Conservation (phyloP, 2,113 vertebrate species). For the Rallus limicola region DNA sequence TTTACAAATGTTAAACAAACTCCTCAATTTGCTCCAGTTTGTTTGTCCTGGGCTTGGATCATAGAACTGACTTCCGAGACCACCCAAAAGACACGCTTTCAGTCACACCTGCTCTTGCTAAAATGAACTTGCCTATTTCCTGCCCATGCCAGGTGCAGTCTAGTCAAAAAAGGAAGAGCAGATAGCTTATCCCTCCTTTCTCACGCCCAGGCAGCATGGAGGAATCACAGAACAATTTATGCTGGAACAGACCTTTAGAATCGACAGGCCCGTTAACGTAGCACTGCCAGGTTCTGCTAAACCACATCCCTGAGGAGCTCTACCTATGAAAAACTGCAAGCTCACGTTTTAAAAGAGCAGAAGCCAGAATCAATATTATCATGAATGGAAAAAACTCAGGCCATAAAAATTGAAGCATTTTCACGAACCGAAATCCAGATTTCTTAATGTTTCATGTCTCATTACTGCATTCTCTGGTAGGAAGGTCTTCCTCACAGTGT, state of each 20-base stretch:
- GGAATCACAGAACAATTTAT: neutral
- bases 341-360: neutral
- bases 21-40: neutral
- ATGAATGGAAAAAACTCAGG: rapidly evolving
- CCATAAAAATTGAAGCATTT: neutral
- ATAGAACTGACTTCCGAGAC: neutral
- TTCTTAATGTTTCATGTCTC: neutral
- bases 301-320: neutral
- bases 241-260: too few species aligned
- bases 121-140: neutral
- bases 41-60: neutral
- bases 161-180: neutral
- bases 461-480: neutral
- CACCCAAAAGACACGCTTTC: neutral
- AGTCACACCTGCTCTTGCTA: neutral
- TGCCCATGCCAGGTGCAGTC: neutral
- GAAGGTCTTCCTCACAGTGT: neutral
- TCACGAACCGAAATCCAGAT: neutral
- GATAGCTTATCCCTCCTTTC: neutral
- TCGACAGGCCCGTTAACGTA: too few species aligned
- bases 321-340: neutral
- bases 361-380: neutral
- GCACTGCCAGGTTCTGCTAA: too few species aligned
- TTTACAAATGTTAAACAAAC: neutral
- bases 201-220: neutral